These are phyloP conservation scores for Cinclus cinclus DNA, from an alignment of 2,113 vertebrate species.

Conservation along the genomic window DNA sequence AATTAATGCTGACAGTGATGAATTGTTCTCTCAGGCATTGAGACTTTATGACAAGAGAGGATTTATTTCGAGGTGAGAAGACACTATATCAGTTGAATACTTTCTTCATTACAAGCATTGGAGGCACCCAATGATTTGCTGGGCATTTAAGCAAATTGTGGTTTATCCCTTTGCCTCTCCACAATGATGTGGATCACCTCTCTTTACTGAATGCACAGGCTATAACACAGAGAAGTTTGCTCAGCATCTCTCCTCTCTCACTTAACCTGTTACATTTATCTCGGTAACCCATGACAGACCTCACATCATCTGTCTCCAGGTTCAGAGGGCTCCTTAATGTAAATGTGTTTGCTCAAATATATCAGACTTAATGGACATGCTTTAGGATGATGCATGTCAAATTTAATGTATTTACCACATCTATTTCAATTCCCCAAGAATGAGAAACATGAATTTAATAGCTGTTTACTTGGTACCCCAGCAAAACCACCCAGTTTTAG, in stretches of 20 bases:
- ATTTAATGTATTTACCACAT: conserved; percentile 11
- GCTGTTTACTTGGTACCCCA: background rate
- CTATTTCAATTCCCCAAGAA: background rate
- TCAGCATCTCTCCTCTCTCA: background rate
- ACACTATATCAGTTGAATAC: background rate
- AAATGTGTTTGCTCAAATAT: conserved; percentile 49
- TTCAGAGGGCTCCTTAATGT: conserved; percentile 13
- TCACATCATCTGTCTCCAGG: conserved; percentile 11
- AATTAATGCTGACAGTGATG: conserved; percentile 66
- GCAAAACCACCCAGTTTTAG: background rate
- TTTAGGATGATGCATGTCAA: conserved; percentile 29
- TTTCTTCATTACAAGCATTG: conserved; percentile 11
- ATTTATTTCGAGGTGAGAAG: conserved; percentile 27
- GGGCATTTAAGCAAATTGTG: conserved; percentile 14
- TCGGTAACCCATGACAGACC: conserved; percentile 21
- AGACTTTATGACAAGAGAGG: conserved; percentile 13
- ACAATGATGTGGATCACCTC: background rate
- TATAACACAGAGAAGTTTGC: background rate
- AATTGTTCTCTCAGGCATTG: conserved; percentile 52
- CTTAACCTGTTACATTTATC: conserved; percentile 17
- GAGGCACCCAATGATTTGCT: background rate
- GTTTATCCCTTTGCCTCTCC: background rate
- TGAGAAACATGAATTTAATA: background rate
- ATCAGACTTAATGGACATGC: conserved; percentile 34
- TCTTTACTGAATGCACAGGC: background rate